Conservation (phyloP, 2,888 invertebrate species). For the Luffia ferchaultella region DNA sequence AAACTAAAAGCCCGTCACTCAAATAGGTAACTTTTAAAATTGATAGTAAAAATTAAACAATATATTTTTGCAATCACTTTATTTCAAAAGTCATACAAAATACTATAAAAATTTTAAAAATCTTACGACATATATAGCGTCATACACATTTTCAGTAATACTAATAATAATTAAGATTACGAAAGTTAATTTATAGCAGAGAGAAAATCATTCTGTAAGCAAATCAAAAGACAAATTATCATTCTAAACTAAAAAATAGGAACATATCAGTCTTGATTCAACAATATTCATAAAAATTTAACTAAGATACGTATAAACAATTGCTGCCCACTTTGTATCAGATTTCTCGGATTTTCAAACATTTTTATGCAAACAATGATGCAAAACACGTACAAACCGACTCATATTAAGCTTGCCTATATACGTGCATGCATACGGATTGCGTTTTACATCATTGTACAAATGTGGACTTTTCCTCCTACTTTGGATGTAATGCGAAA, state of each 20-base stretch:
- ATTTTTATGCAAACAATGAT: background rate
- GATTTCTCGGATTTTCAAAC: background rate
- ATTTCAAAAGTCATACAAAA: constrained; percentile 64
- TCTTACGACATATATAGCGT: constrained; percentile 61
- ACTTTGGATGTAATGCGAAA: no score
- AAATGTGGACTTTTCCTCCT: no score
- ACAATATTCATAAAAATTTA: constrained; percentile 48
- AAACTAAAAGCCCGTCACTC: no score
- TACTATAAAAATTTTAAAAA: constrained; percentile 65
- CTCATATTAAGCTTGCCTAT: no score
- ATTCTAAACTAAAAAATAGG: constrained; percentile 66
- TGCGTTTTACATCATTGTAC: no score
- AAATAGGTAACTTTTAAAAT: no score
- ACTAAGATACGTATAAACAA: background rate
- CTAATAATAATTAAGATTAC: background rate
- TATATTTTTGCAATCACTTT: constrained; percentile 59
- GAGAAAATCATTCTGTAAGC: constrained; percentile 41
- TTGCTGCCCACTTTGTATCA: background rate
- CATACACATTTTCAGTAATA: constrained; percentile 34
- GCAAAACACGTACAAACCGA: no score
- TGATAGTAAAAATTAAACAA: no score
- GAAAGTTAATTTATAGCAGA: background rate
- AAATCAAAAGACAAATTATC: constrained; percentile 58
- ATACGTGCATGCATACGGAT: no score
- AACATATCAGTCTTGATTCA: constrained; percentile 60